These are phyloP conservation scores for Stomorhina lunata DNA, from an alignment of 2,888 invertebrate genomes.

Conservation along the genomic window DNA sequence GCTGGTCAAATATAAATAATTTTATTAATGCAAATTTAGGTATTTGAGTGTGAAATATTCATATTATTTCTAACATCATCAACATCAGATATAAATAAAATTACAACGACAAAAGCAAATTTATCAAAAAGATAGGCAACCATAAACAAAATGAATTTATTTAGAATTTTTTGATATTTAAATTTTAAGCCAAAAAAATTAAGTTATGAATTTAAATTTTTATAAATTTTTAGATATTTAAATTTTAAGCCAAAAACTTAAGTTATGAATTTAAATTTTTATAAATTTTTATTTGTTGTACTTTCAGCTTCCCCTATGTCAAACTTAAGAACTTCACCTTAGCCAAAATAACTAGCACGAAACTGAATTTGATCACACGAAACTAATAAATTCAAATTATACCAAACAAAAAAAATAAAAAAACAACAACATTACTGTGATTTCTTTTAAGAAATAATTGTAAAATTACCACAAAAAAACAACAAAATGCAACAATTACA, in stretches of 20 bases:
- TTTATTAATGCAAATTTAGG: conserved; percentile 16
- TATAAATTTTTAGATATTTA: too few species aligned
- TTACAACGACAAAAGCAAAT: conserved; percentile 6
- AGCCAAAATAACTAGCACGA: too few species aligned
- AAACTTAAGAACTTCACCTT: too few species aligned
- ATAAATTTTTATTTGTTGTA: too few species aligned
- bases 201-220: too few species aligned
- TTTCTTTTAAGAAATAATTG: neutral
- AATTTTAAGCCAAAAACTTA: too few species aligned
- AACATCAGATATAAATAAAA: conserved; percentile 24
- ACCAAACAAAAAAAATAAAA: neutral
- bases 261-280: too few species aligned
- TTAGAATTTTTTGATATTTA: neutral
- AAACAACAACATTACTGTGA: conserved; percentile 13
- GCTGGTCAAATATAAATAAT: conserved; percentile 51
- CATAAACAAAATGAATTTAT: neutral
- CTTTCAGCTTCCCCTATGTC: too few species aligned
- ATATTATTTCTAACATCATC: too few species aligned
- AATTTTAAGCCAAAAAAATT: neutral
- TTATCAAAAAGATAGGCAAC: conserved; percentile 15
- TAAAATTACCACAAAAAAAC: neutral
- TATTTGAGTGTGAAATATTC: neutral
- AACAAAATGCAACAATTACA: conserved; percentile 71
- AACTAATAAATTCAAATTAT: too few species aligned
- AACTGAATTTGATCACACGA: too few species aligned